Conservation (phyloP, 2,888 invertebrate species). For the Hirtodrosophila cameraria region DNA sequence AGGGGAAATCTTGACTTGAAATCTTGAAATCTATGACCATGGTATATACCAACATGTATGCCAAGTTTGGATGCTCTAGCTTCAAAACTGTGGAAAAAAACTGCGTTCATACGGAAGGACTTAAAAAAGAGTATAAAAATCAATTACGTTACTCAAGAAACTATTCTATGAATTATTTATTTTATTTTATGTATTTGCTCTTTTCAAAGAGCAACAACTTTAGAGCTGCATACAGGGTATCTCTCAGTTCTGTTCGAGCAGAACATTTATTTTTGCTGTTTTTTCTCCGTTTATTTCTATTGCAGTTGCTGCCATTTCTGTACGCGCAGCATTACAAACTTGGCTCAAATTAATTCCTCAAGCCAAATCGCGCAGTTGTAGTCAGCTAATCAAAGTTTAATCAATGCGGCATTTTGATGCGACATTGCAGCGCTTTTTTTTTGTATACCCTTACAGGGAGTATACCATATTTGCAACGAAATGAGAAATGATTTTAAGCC, state of each 20-base stretch:
- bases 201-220: too few relatives aligned
- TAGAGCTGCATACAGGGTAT: neutral
- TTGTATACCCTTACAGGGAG: constrained; percentile 5
- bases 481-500: too few relatives aligned
- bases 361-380: constrained; percentile 58
- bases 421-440: constrained; percentile 46
- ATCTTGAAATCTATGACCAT: too few relatives aligned
- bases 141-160: too few relatives aligned
- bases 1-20: too few relatives aligned
- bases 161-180: too few relatives aligned
- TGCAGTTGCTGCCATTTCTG: constrained; percentile 54
- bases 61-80: too few relatives aligned
- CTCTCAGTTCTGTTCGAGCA: neutral
- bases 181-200: too few relatives aligned
- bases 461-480: neutral
- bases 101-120: too few relatives aligned
- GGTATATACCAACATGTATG: too few relatives aligned
- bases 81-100: too few relatives aligned
- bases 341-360: constrained; percentile 66
- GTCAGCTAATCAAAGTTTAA: constrained; percentile 66
- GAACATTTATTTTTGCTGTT: constrained; percentile 1
- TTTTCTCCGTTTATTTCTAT: constrained; percentile 40
- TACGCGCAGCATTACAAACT: constrained; percentile 48
- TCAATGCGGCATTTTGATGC: constrained; percentile 72
- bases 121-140: too few relatives aligned